A percentile compares a stretch with the other conserved stretches of the same genome.
These are phyloP conservation scores for Tyrophagus putrescentiae DNA, from an alignment of 1,140 invertebrate genomes.

Conservation along the genomic window DNA sequence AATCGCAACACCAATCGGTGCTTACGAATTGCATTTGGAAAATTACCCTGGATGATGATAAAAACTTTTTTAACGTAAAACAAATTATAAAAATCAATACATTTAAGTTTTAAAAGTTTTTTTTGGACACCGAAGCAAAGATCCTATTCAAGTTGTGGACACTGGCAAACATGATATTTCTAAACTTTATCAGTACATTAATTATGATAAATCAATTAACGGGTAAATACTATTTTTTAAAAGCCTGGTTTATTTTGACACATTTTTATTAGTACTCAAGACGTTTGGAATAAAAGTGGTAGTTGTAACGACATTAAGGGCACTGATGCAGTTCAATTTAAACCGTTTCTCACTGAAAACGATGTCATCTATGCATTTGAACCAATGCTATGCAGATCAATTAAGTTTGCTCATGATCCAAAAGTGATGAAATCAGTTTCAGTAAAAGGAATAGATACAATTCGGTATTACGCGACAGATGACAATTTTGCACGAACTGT, in stretches of 20 bases:
- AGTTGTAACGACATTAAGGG: conserved; percentile 10
- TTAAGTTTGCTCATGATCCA: conserved; percentile 44
- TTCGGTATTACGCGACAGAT: background rate
- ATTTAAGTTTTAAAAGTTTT: background rate
- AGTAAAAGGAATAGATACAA: background rate
- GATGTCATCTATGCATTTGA: background rate
- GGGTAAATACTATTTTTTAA: background rate
- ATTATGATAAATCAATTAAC: background rate
- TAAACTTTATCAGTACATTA: background rate
- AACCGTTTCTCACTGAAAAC: background rate
- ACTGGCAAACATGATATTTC: background rate
- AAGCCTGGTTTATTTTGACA: background rate
- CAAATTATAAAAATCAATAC: background rate
- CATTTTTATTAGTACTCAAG: background rate
- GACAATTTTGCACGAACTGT: conserved; percentile 1
- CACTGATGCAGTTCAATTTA: conserved; percentile 17
- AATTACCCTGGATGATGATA: background rate
- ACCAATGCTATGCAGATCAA: conserved; percentile 36
- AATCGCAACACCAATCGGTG: background rate
- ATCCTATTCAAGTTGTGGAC: background rate
- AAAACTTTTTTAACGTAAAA: background rate
- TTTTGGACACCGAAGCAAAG: background rate
- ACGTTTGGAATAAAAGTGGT: background rate
- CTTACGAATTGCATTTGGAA: background rate
- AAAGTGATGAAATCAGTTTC: conserved; percentile 42